Evolutionary conservation across 2,888 invertebrate species (phyloP).

Genomic region (Neuroscelio doddi): DNA sequence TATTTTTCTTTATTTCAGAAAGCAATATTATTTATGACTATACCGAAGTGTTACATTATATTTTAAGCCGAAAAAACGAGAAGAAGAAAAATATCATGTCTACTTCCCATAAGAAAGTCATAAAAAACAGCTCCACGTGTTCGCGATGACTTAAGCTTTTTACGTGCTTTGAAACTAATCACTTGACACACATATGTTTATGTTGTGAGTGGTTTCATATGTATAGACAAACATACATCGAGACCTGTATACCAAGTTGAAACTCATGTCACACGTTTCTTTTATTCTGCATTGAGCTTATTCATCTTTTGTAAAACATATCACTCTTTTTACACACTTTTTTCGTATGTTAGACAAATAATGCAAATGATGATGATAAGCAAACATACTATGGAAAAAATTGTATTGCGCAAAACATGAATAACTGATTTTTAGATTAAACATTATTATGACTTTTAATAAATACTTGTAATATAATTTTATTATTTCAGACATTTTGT

Average conservation of each 20-base stretch:
- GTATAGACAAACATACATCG: constrained; percentile 5
- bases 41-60: constrained; percentile 17
- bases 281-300: constrained; percentile 22
- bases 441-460: no score
- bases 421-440: no score
- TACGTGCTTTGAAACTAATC: constrained; percentile 44
- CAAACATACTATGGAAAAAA: no score
- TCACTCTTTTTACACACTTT: constrained; percentile 29
- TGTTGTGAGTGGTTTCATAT: constrained; percentile 18
- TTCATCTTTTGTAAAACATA: constrained; percentile 13
- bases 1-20: no score
- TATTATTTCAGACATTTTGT: no score
- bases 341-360: background rate
- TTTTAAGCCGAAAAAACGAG: constrained; percentile 15
- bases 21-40: no score
- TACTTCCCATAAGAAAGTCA: constrained; percentile 45
- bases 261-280: constrained; percentile 36
- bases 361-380: no score
- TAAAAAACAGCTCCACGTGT: constrained; percentile 53
- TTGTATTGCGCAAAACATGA: no score
- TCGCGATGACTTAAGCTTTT: constrained; percentile 50
- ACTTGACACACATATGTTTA: constrained; percentile 20
- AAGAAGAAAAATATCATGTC: constrained; percentile 14
- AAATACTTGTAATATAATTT: no score
- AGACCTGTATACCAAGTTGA: constrained; percentile 10